Conservation (phyloP, 1,140 invertebrate species). For the Fopius arisanus region DNA sequence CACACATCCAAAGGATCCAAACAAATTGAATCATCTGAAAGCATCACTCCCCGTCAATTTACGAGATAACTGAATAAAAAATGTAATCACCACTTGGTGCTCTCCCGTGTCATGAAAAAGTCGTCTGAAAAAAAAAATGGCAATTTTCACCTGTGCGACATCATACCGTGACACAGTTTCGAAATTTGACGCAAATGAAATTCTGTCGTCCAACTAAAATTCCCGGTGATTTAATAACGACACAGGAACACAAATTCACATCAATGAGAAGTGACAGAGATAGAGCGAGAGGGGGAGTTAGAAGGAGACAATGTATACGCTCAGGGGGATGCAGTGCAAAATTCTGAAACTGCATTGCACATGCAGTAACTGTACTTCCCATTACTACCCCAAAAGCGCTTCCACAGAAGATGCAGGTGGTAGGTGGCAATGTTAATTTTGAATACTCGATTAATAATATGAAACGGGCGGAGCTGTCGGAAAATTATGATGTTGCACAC, state of each 20-base stretch:
- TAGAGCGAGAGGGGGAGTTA: no score
- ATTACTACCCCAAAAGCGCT: constrained; percentile 14
- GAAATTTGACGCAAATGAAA: neutral
- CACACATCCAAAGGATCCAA: neutral
- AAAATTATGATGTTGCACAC: constrained; percentile 22
- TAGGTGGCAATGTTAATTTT: constrained; percentile 17
- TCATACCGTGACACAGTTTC: neutral
- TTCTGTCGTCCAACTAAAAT: neutral
- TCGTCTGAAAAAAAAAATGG: neutral
- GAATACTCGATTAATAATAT: constrained; percentile 31
- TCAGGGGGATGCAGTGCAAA: neutral
- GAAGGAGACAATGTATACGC: neutral
- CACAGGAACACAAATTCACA: neutral
- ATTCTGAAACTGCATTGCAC: neutral
- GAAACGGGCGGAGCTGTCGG: constrained; percentile 22
- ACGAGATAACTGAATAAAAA: neutral
- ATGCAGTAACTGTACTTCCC: constrained; percentile 1
- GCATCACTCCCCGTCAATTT: neutral
- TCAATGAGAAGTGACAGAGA: neutral
- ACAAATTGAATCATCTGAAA: neutral
- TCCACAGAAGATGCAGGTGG: neutral
- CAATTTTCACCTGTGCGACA: neutral
- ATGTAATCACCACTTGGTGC: neutral
- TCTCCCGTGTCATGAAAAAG: neutral
- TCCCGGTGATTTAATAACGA: neutral